Percentiles rank a stretch among this genome's conserved stretches.
These are phyloP conservation scores for Pseudococcus longispinus DNA, from an alignment of 2,888 invertebrate genomes.

Conservation along the genomic window DNA sequence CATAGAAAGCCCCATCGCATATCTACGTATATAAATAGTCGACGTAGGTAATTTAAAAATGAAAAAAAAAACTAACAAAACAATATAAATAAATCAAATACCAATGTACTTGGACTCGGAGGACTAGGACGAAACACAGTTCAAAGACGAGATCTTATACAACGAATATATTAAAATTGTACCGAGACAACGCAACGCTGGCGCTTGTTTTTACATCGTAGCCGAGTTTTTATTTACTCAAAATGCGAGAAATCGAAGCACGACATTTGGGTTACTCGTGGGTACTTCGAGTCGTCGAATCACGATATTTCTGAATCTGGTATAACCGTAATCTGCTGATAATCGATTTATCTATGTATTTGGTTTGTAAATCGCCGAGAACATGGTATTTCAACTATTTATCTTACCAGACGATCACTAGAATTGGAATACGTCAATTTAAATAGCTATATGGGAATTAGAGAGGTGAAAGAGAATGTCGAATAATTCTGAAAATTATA, in stretches of 20 bases:
- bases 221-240: not conserved
- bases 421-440: too few relatives aligned
- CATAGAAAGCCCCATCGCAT: not conserved
- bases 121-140: not conserved
- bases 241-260: not conserved
- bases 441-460: too few relatives aligned
- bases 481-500: too few relatives aligned
- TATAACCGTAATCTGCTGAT: not conserved
- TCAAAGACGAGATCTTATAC: not conserved
- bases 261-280: slow-evolving; percentile 9
- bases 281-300: not conserved
- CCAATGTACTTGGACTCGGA: not conserved
- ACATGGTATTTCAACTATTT: not conserved
- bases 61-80: not conserved
- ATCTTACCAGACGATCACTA: too few relatives aligned
- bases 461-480: too few relatives aligned
- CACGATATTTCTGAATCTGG: not conserved
- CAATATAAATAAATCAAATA: slow-evolving; percentile 4
- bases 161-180: not conserved
- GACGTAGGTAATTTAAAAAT: not conserved
- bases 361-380: not conserved
- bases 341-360: not conserved
- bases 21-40: too few relatives aligned
- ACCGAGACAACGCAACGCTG: too few relatives aligned
- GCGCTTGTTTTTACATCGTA: not conserved